A percentile compares a stretch with the other conserved stretches of the same genome.
Evolutionary conservation across 37 sponge, comb jelly and placozoan genomes (phyloP).

Genomic region (Chondrilla cf. caribensis): DNA sequence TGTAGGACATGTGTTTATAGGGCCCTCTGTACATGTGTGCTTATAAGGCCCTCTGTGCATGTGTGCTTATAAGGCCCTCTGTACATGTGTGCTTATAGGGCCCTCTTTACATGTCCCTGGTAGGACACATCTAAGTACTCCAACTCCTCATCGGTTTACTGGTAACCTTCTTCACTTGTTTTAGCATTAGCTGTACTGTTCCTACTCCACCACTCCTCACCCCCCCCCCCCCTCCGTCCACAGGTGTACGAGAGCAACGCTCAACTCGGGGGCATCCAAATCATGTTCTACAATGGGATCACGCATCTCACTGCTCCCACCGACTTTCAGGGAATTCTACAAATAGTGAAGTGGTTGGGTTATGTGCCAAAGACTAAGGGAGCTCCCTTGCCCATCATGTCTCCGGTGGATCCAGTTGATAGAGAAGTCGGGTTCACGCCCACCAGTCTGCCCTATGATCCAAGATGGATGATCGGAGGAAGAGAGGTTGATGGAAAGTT

Average conservation of each 20-base stretch:
- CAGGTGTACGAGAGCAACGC: conserved; percentile 91
- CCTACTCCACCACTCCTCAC: no score
- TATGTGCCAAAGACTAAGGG: conserved; percentile 57
- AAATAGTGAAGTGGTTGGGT: conserved; percentile 84
- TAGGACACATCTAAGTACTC: no score
- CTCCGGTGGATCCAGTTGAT: conserved; percentile 71
- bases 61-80: no score
- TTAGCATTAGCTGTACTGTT: no score
- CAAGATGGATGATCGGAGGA: conserved; percentile 85
- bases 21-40: no score
- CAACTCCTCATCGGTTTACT: no score
- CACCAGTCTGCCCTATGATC: conserved; percentile 87
- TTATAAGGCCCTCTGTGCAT: no score
- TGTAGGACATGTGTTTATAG: no score
- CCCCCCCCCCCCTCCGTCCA: no score
- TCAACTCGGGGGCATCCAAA: conserved; percentile 95
- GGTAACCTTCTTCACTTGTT: no score
- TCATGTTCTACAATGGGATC: conserved; percentile 97
- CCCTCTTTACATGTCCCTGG: no score
- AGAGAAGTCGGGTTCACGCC: conserved; percentile 77
- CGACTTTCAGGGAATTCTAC: conserved; percentile 80
- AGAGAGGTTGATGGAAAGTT: conserved; percentile 50
- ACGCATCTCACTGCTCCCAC: conserved; percentile 83
- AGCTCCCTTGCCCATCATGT: conserved; percentile 64
- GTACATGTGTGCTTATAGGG: no score